Evolutionary conservation across 2,113 vertebrate species (phyloP), one percentile per base, ranked within the genome.

Genomic region (Chauna torquata): DNA sequence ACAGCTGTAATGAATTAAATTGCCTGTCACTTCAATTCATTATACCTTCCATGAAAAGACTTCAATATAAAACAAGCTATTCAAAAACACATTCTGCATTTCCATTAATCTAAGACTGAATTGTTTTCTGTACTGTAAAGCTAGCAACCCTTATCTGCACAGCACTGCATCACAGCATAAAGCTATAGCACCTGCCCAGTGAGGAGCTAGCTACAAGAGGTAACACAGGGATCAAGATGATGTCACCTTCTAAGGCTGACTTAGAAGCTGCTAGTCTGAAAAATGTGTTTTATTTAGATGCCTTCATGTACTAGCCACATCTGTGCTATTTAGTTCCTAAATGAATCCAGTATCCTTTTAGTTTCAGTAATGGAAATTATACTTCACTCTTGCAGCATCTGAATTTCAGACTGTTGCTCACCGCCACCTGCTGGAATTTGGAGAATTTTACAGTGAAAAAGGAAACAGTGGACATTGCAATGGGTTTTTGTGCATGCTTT

Each of bases 1-100:
- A 96, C 88, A 93, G 90, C 84, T 83, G 27, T 94, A 98, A 94
- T 95, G 86, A 96, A 91, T 96, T 93, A 88, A 96, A 95, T 64
- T 89, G 88, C 82, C 71, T 86, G 57, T 44, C 17, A 80, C 88
- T 97, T 80, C 70, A 59, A 72, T 92, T 93, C 82, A 96, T 96
- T 97, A 92, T 27, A 25, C 42, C 74, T 92, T 74, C 79, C 86
- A 81, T 59, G 70, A 94, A 92, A 94, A 80, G 42, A 42, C 69
- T 82, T 92, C 19, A 66, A 89, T 94, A 75, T 76, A 96, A 96
- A 97, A 91, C 68, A 80, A 91, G 74, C 92, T 87, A 93, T 96
- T 96, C 85, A 90, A 94, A 96, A 96, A 64, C 79, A 92, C 77
- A 94, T 92, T 92, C 84, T 91, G 93, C 55, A 87, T 93, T 92